Evolutionary conservation across 2,797 vertebrate genomes (phyloP), one percentile per base, ranked within the genome.

Genomic region (Cottoperca gobio): DNA sequence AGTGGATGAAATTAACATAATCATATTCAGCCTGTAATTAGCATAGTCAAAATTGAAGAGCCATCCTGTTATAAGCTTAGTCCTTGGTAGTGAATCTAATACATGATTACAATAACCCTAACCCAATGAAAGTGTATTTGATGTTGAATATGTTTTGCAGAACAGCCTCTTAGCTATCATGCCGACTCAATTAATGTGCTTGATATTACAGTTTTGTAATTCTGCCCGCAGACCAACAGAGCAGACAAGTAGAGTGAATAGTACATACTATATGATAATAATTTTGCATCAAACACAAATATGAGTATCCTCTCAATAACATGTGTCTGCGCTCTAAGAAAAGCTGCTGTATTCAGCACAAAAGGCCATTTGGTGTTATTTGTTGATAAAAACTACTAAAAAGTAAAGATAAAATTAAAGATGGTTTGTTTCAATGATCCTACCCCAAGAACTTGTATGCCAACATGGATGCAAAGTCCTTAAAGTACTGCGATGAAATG

Each of bases 1-100:
- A 58, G 53, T 24, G 9, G 9, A 42, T 21, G 16, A 14, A 28
- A 67, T 78, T 42, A 67, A 14, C 76, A 72, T 72, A 67, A 72
- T 72, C 4, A 48, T 8, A 78, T 49, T 61, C 48, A n/a, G 8
- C 8, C 26, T 28, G 16, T 54, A 42, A 60, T 72, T 26, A 54
- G 50, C 55, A 13, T n/a, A n/a, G 23, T 66, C 48, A 45, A 2
- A 66, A 65, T 37, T 49, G 17, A 53, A 42, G 61, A 61, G 55
- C 40, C 33, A 39, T 33, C 62, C 55, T 39, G 16, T 48, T 55
- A 53, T 14, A 53, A 61, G 28, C 28, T 28, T 28, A 5, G 28
- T 3, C 28, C 28, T 28, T n/a, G n/a, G n/a, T n/a, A n/a, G n/a
- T n/a, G n/a, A n/a, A n/a, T n/a, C n/a, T n/a, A n/a, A 60, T 53